Conservation (phyloP, 2,797 vertebrate species). For the Mallotus villosus region DNA sequence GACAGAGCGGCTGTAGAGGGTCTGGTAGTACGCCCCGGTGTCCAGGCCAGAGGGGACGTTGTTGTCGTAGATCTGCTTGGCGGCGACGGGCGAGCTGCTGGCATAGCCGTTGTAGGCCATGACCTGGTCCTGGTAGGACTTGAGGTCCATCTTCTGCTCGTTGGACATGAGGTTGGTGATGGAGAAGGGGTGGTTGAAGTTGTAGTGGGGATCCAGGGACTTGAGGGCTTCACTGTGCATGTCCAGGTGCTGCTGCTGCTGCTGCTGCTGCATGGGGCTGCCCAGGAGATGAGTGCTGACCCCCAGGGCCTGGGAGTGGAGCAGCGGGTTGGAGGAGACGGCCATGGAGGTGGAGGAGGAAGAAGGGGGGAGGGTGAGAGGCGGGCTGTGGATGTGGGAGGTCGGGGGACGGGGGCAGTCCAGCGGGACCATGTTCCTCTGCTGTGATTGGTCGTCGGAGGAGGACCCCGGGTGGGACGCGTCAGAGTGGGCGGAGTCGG, state of each 20-base stretch:
- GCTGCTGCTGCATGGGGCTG: slow-evolving; percentile 64
- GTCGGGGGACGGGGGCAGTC: slow-evolving; percentile 70
- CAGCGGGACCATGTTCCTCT: slow-evolving; percentile 66
- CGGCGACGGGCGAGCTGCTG: slow-evolving; percentile 63
- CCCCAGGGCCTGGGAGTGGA: slow-evolving; percentile 71
- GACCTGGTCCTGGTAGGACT: slow-evolving; percentile 83
- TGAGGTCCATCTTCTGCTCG: slow-evolving; percentile 87
- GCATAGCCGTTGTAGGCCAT: slow-evolving; percentile 80
- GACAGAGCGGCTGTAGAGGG: slow-evolving; percentile 85
- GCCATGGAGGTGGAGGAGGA: slow-evolving; percentile 60
- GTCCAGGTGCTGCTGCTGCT: slow-evolving; percentile 79
- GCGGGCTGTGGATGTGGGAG: slow-evolving; percentile 68
- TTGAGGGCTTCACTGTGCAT: slow-evolving; percentile 84
- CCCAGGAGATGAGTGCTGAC: slow-evolving; percentile 73
- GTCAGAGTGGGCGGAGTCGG: slow-evolving; percentile 78
- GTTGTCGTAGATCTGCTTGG: slow-evolving; percentile 80
- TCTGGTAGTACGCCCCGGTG: slow-evolving; percentile 83
- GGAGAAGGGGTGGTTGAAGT: slow-evolving; percentile 93
- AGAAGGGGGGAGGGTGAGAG: slow-evolving; percentile 59
- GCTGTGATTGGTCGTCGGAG: slow-evolving; percentile 72
- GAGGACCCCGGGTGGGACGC: slow-evolving; percentile 75
- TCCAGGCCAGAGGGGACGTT: slow-evolving; percentile 72
- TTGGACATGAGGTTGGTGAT: slow-evolving; percentile 93
- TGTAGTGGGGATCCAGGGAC: slow-evolving; percentile 86
- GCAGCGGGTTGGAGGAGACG: slow-evolving; percentile 58